Percentiles rank a stretch among this genome's conserved stretches.
Conservation (phyloP, 2,113 vertebrate species). For the Steatornis caripensis region DNA sequence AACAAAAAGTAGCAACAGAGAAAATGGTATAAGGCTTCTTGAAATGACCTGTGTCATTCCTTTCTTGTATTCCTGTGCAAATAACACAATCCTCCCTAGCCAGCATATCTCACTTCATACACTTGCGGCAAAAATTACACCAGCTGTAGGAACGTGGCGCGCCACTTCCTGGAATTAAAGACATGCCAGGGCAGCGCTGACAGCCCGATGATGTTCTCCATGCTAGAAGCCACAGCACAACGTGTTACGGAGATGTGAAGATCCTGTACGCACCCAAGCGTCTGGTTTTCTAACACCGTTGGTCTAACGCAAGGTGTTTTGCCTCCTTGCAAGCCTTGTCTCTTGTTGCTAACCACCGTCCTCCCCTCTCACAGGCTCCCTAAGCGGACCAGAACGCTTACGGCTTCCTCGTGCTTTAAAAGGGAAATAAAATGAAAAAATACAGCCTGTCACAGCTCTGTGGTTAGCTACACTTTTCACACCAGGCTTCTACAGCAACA, state of each 20-base stretch:
- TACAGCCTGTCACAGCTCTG: background rate
- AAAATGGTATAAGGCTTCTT: background rate
- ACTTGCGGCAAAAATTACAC: background rate
- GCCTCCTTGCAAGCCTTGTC: background rate
- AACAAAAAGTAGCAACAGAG: background rate
- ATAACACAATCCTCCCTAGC: background rate
- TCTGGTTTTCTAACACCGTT: background rate
- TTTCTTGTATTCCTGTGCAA: background rate
- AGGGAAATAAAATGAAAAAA: background rate
- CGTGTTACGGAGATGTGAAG: rapidly evolving
- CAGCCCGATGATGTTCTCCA: background rate
- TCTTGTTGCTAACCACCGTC: background rate
- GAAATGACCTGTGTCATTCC: background rate
- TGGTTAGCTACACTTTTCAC: background rate
- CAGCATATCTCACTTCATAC: background rate
- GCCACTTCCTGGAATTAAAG: background rate
- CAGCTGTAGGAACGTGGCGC: background rate
- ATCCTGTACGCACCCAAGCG: background rate
- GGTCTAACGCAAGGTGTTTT: background rate
- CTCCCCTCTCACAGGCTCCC: no score
- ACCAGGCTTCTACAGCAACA: background rate
- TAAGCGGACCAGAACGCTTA: background rate
- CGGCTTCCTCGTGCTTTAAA: background rate
- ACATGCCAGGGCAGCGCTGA: background rate
- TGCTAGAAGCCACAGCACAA: background rate